Base-by-base conservation (phyloP, 1,140 invertebrate genomes). In the Drosophila hydei region DNA sequence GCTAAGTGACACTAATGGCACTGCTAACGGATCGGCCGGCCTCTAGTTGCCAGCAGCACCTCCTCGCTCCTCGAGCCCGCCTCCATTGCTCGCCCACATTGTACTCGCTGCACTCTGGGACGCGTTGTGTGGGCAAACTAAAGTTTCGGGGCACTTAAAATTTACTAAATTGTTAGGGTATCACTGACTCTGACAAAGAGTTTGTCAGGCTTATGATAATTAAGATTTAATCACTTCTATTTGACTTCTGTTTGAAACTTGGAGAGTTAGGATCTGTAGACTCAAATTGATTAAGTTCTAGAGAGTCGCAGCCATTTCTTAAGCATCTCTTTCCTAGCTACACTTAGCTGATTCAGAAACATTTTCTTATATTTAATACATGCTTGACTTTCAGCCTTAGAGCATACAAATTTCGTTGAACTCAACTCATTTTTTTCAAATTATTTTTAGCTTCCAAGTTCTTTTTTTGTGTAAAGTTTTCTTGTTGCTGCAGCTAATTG, bases 1-100 rank as follows among this genome's bases (percentile, higher is more conserved):
- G 81, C 60, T 88, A 85, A 85, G 65, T 88, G 81, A 85, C 81
- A 81, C 75, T 85, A 85, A 85, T 85, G 81, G 80, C 38, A 51
- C 36, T 50, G 58, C 42, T 52, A 59, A 50, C 62, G 38, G 62
- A 65, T 52, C 62, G 52, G 60, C 51, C 62, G 52, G 60, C 51
- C 60, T 54, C 18, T 33, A 55, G 60, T 36, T 42, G 45, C 21
- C 38, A 23, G 14, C 51, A 50, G 59, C 54, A 62, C 11, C 47
- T 30, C 47, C 80, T 33, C 58, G 12, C 9, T n/a, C 40, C 56
- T 48, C 48, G 54, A 4, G 25, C 25, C n/a, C 40, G 56, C 19
- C 36, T 11, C 6, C 21, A 27, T 27, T 38, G 52, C 16, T n/a
- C 7, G 19, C 40, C 8, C 25, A 0, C 52, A 48, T 14, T 25